These are phyloP conservation scores for Erythrocebus patas DNA, from an alignment of 2,113 vertebrate species.

Conservation along the genomic window DNA sequence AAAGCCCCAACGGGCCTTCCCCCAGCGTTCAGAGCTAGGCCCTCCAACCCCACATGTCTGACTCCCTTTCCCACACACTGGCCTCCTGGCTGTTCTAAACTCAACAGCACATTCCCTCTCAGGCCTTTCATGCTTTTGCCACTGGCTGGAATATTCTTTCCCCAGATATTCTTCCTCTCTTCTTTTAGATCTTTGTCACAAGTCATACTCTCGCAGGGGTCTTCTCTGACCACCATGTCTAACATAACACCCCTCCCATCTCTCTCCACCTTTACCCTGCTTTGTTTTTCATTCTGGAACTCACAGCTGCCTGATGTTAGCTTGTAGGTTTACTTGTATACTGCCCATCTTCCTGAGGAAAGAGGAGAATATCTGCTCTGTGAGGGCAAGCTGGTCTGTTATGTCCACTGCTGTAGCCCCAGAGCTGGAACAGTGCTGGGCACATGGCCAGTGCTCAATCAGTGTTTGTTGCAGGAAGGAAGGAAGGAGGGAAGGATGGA, in stretches of 20 bases:
- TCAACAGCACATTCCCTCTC: background rate
- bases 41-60: background rate
- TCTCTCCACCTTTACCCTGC: background rate
- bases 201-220: background rate
- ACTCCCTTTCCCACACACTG: rapidly evolving
- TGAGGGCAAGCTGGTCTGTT: background rate
- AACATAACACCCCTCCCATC: too few relatives aligned
- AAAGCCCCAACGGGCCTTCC: rapidly evolving
- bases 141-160: background rate
- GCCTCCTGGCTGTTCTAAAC: background rate
- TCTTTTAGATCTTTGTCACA: background rate
- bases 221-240: background rate
- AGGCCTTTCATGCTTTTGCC: background rate
- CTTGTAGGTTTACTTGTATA: too few relatives aligned
- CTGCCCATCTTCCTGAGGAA: background rate
- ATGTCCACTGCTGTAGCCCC: background rate
- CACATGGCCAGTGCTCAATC: rapidly evolving
- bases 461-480: background rate
- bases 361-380: background rate
- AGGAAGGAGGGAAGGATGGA: too few relatives aligned
- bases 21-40: background rate
- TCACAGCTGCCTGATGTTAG: background rate
- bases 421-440: background rate
- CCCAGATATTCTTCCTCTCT: background rate
- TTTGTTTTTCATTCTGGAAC: background rate